These are phyloP conservation scores for Xiphydria camelus DNA, from an alignment of 2,888 invertebrate species.

Conservation along the genomic window DNA sequence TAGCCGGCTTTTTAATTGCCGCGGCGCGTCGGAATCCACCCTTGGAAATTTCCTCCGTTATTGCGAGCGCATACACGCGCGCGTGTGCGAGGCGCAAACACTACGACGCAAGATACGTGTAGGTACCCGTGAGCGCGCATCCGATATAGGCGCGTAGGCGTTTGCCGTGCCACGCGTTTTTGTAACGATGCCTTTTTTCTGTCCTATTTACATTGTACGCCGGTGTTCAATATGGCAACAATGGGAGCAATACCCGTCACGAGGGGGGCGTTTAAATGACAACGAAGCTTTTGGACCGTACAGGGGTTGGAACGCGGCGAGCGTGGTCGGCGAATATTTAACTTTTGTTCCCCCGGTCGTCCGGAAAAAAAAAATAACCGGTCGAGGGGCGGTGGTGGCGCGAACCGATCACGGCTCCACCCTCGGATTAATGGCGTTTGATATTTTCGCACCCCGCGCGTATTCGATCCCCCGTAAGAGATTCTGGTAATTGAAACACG, in stretches of 20 bases:
- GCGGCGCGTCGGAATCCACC: no score
- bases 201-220: constrained; percentile 30
- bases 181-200: constrained; percentile 5
- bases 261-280: constrained; percentile 26
- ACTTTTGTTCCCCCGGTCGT: constrained; percentile 24
- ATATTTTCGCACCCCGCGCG: no score
- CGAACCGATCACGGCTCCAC: constrained; percentile 16
- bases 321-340: constrained; percentile 22
- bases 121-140: no score
- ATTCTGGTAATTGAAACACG: no score
- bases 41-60: no score
- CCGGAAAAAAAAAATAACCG: not conserved
- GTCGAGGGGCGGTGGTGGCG: no score
- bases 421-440: constrained; percentile 7
- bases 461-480: constrained; percentile 13
- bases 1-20: no score
- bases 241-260: constrained; percentile 18
- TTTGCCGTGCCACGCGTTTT: not conserved
- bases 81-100: no score
- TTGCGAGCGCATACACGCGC: no score
- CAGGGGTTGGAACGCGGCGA: not conserved
- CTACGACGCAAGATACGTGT: no score
- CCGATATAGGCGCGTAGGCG: constrained; percentile 3
- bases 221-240: constrained; percentile 34
- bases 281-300: constrained; percentile 7